Evolutionary conservation across 1,140 invertebrate species (phyloP).

Genomic region (Trypoxylus dichotomus): DNA sequence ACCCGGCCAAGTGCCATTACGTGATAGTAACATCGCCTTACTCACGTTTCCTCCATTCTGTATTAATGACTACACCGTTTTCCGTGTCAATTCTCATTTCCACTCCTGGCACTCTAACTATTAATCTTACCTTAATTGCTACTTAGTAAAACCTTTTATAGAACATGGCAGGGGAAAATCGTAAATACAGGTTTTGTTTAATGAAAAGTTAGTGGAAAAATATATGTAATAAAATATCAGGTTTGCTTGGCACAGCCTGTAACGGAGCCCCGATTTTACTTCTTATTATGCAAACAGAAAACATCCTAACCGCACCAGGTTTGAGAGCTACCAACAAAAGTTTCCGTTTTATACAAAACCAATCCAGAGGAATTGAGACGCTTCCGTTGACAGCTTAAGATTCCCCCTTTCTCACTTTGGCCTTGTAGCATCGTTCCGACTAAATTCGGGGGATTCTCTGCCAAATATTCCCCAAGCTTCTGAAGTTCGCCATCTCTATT

Average conservation of each 20-base stretch:
- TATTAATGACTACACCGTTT: not conserved
- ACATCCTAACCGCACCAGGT: not conserved
- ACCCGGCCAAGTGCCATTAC: not conserved
- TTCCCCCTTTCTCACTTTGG: not conserved
- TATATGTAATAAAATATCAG: not conserved
- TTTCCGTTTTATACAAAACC: not conserved
- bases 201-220: not conserved
- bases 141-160: not conserved
- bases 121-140: not conserved
- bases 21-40: not conserved
- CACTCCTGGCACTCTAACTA: not conserved
- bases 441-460: not conserved
- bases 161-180: not conserved
- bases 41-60: not conserved
- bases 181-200: not conserved
- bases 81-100: slow-evolving; percentile 1
- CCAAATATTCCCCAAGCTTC: not conserved
- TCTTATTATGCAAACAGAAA: no score
- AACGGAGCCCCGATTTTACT: no score
- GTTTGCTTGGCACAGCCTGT: not conserved
- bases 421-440: not conserved
- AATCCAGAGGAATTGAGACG: not conserved
- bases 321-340: not conserved
- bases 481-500: not conserved
- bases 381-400: not conserved